Base-by-base conservation (phyloP, 2,797 vertebrate species). In the Coregonus sp. region DNA sequence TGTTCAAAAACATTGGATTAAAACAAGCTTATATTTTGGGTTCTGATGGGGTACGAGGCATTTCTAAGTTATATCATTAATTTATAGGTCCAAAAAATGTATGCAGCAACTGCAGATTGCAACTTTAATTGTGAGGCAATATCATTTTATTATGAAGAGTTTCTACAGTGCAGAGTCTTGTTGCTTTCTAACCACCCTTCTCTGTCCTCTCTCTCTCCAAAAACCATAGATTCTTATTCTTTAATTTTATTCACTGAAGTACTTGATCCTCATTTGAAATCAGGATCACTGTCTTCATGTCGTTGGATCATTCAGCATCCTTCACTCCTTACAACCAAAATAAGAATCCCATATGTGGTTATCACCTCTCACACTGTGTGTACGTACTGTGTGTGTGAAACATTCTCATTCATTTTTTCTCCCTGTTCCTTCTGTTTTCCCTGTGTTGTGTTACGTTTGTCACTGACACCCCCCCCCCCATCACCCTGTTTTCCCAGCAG, bases 241-340 rank as follows among this genome's bases (percentile, higher is more conserved):
- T 96, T 96, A 96, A 95, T 96, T 97, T 96, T 89, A 93, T 95
- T 82, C 94, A 95, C 95, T 97, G 94, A 97, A 93, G 78, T 85
- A 80, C 37, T 72, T 89, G 90, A 89, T 90, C 92, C 92, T 91
- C 83, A 73, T 83, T 90, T 83, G 40, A 80, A 76, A 87, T 91
- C 84, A 80, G 88, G 88, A 92, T 89, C 88, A 90, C 80, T 79
- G 85, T 84, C 89, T 89, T 88, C 87, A 82, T 67, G 81, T 80
- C 70, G 77, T 76, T 80, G 72, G 79, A 86, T 90, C 80, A 78
- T 86, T 83, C 20, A 73, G 72, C 83, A 81, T 85, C 79, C 0
- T 12, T 81, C 89, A 84, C 65, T 25, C 66, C 68, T 75, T 77
- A 75, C 9, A 31, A 50, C 37, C 4, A 59, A 63, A 74, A 65